These are phyloP conservation scores for Penelope pileata DNA, from an alignment of 2,113 vertebrate species.

Conservation along the genomic window DNA sequence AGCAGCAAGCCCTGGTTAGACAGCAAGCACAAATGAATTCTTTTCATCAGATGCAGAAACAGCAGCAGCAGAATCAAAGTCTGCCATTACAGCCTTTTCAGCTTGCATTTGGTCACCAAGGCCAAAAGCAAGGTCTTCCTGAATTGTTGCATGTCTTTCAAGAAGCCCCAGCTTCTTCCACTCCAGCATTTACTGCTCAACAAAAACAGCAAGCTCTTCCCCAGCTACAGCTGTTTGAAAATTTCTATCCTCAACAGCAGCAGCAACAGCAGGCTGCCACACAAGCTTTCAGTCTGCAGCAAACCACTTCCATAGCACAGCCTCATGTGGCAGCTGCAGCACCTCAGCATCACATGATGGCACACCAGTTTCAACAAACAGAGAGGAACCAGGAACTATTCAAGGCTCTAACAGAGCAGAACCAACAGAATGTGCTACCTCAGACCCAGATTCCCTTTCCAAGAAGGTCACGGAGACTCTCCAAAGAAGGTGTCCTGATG, in stretches of 20 bases:
- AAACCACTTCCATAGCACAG: constrained; percentile 69
- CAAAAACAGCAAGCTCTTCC: constrained; percentile 79
- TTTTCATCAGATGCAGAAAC: constrained; percentile 83
- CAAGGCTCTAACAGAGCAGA: constrained; percentile 80
- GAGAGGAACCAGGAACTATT: constrained; percentile 80
- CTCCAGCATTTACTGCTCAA: constrained; percentile 67
- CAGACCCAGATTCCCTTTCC: constrained; percentile 85
- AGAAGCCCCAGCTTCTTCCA: constrained; percentile 77
- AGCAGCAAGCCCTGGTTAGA: constrained; percentile 79
- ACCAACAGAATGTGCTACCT: constrained; percentile 79
- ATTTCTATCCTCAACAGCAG: constrained; percentile 84
- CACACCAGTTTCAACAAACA: constrained; percentile 78
- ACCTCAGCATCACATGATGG: constrained; percentile 81
- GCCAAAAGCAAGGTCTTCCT: constrained; percentile 86
- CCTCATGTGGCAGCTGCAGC: constrained; percentile 77
- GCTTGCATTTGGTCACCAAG: constrained; percentile 92
- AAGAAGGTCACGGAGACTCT: constrained; percentile 91
- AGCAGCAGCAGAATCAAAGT: constrained; percentile 80
- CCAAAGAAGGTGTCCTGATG: constrained; percentile 89
- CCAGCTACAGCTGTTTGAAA: constrained; percentile 84
- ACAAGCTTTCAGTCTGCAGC: constrained; percentile 75
- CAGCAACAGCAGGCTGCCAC: constrained; percentile 75
- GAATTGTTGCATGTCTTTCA: constrained; percentile 89
- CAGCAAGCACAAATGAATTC: constrained; percentile 80
- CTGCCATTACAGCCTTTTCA: constrained; percentile 94